phyloP scores from a whole-genome alignment of 1,140 invertebrate genomes.

The Pararge aegeria region DNA sequence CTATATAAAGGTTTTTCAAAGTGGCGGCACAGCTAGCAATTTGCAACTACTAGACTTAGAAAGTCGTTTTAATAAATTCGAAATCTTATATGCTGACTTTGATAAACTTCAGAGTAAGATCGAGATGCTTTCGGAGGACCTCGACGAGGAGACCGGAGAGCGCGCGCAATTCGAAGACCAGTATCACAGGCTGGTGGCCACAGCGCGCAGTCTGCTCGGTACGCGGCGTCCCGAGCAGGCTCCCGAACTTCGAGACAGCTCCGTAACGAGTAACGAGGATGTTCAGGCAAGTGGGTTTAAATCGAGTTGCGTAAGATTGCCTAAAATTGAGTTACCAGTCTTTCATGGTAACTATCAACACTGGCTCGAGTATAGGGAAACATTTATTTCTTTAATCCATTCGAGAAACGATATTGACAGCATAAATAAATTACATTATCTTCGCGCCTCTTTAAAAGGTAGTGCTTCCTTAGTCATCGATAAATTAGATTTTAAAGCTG shows the following conservation, averaged over 20 bases:
- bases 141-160: neutral
- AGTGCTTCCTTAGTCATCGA: constrained; percentile 25
- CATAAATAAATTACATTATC: constrained; percentile 9
- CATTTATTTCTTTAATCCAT: constrained; percentile 7
- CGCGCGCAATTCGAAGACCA: neutral
- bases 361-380: constrained; percentile 6
- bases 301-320: neutral
- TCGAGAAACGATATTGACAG: neutral
- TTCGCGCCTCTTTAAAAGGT: constrained; percentile 19
- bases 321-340: constrained; percentile 1
- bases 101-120: constrained; percentile 12
- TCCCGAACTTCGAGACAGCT: neutral
- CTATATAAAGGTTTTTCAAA: neutral
- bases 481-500: constrained; percentile 25
- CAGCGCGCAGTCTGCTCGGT: neutral
- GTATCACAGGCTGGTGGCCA: neutral
- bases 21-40: neutral
- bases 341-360: constrained; percentile 2
- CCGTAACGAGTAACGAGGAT: neutral
- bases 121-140: neutral
- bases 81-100: constrained; percentile 7
- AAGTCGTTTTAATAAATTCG: constrained; percentile 5
- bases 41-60: neutral
- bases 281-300: neutral
- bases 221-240: neutral